phyloP scores from a whole-genome alignment of 1,140 invertebrate species.

The Cheumatopsyche charites region DNA sequence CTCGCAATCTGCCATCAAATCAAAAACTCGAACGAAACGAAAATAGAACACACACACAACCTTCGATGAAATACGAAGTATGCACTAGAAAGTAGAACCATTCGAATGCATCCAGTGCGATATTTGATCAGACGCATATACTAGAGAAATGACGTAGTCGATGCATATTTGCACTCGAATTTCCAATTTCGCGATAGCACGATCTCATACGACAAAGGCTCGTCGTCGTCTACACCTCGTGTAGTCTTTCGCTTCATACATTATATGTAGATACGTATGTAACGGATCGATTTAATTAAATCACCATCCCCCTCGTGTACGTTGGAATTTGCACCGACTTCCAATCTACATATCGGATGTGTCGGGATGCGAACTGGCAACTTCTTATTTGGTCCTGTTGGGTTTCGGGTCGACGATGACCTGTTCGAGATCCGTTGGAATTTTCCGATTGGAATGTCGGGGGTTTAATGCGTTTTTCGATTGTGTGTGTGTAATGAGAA shows the following conservation, averaged over 20 bases:
- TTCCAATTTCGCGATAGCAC: constrained; percentile 3
- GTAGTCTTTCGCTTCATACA: not conserved
- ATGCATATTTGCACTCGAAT: constrained; percentile 6
- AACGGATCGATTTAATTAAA: constrained; percentile 19
- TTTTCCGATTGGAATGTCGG: not conserved
- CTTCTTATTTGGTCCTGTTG: not conserved
- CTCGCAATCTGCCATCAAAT: no score
- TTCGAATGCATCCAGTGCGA: no score
- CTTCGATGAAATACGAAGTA: no score
- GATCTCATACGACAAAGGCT: no score
- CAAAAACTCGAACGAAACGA: no score
- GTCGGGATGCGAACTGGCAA: not conserved
- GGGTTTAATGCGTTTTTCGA: not conserved
- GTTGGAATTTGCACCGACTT: not conserved
- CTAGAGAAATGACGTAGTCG: no score
- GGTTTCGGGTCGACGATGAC: not conserved
- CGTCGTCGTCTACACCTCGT: no score
- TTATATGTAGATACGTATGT: not conserved
- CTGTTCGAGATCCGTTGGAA: not conserved
- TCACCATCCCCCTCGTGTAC: not conserved
- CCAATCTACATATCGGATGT: constrained; percentile 19
- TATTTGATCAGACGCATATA: no score
- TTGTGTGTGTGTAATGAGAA: no score
- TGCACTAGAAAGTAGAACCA: no score
- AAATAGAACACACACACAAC: no score